Conservation (phyloP, 2,888 invertebrate species). For the Stenodera caucasica region DNA sequence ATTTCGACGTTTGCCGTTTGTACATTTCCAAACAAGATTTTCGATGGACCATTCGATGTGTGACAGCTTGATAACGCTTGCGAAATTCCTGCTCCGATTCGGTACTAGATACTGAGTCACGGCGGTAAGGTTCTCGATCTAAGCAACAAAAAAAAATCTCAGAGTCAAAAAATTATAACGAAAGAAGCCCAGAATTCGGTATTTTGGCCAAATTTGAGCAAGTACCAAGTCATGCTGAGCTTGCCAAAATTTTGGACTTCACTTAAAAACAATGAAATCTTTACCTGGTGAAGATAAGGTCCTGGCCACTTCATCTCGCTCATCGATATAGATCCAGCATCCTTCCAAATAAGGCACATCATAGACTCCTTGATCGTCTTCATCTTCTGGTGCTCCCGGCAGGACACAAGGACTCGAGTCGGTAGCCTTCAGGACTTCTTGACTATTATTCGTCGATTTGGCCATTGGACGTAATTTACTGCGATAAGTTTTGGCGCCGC, state of each 20-base stretch:
- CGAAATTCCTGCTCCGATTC: conserved; percentile 86
- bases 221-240: too few species aligned
- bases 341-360: conserved; percentile 72
- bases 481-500: conserved; percentile 63
- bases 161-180: too few species aligned
- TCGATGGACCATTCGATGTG: conserved; percentile 86
- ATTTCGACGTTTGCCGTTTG: conserved; percentile 77
- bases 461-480: conserved; percentile 62
- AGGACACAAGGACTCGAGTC: conserved; percentile 68
- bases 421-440: conserved; percentile 65
- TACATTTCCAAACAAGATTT: conserved; percentile 91
- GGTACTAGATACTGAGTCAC: conserved; percentile 63
- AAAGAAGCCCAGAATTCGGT: not conserved
- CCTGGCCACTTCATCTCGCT: conserved; percentile 71
- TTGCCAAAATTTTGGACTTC: too few species aligned
- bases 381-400: conserved; percentile 58
- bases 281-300: conserved; percentile 39
- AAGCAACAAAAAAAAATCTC: conserved; percentile 19
- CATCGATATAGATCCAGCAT: conserved; percentile 76
- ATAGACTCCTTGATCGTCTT: conserved; percentile 73
- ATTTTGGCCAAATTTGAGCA: not conserved
- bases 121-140: conserved; percentile 52
- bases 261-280: not conserved
- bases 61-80: conserved; percentile 81
- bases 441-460: conserved; percentile 73